Evolutionary conservation across 2,888 invertebrate genomes (phyloP).

Genomic region (Tachina fera): DNA sequence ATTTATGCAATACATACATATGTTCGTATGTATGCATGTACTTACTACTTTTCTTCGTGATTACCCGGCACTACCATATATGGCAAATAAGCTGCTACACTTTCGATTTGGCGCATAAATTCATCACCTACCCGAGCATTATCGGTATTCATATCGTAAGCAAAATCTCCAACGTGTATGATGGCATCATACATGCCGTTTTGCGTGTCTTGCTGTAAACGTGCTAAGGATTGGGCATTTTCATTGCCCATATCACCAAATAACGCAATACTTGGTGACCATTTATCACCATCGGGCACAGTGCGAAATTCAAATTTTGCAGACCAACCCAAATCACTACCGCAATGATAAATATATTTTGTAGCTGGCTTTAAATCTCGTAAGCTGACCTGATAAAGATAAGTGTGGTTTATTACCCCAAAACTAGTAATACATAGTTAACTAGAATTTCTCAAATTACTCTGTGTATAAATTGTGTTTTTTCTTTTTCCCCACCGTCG

Average conservation of each 20-base stretch:
- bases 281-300: slow-evolving; percentile 86
- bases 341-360: slow-evolving; percentile 91
- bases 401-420: slow-evolving; percentile 13
- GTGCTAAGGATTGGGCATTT: slow-evolving; percentile 92
- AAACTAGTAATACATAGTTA: slow-evolving; percentile 26
- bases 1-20: background rate
- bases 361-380: slow-evolving; percentile 85
- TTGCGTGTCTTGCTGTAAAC: slow-evolving; percentile 93
- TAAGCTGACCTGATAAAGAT: slow-evolving; percentile 55
- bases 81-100: slow-evolving; percentile 94
- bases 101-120: slow-evolving; percentile 96
- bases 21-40: slow-evolving; percentile 38
- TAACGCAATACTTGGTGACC: slow-evolving; percentile 92
- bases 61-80: slow-evolving; percentile 97
- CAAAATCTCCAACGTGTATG: slow-evolving; percentile 97
- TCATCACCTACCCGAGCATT: slow-evolving; percentile 93
- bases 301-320: slow-evolving; percentile 90
- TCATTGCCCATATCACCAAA: slow-evolving; percentile 97
- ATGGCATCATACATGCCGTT: slow-evolving; percentile 92
- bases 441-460: slow-evolving; percentile 30
- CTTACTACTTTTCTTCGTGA: slow-evolving; percentile 92
- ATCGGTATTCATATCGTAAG: slow-evolving; percentile 95
- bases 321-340: slow-evolving; percentile 92
- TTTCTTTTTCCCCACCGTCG: slow-evolving; percentile 88
- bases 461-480: slow-evolving; percentile 90